Evolutionary conservation across 2,797 vertebrate species (phyloP), one percentile per base, ranked within the genome.

Genomic region (Myotis planiceps): DNA sequence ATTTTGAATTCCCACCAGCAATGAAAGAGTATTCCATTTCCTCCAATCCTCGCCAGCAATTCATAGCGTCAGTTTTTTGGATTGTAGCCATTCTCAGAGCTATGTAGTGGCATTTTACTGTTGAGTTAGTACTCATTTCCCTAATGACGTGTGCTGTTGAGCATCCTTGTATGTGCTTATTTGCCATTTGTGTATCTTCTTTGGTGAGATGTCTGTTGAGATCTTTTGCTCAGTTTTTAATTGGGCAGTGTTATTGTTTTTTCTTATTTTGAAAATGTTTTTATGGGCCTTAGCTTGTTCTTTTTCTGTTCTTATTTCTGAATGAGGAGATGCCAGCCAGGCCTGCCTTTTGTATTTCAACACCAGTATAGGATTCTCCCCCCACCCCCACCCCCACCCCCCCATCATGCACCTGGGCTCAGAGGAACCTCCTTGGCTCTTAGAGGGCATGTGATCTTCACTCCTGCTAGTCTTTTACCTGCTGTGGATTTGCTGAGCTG

Each of bases 41-140:
- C 6, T 53, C 19, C 5, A 60, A 0, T 83, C 27, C 55, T 92
- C 74, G 79, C 27, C 55, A 37, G 27, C 10, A 79, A 66, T 37
- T 72, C 14, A 34, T 74, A 15, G 29, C 12, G 23, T 71, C 25
- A 32, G 23, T 16, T 39, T 76, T 75, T 32, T 29, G 21, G 32
- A 27, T 90, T 81, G 53, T 55, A 81, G 45, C 34, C 25, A 27
- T 60, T 90, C 25, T 76, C 37, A 47, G 75, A 86, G 75, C 27
- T 91, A 53, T 55, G 8, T 37, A 78, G 32, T 53, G 8, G 13
- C 47, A 71, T 81, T 86, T 90, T 32, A 14, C 65, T 69, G 13
- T 72, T 72, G 69, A 82, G 81, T 87, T 49, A 63, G 34, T 87
- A 76, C 86, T 21, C 1, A 39, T 78, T 88, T 83, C 27, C 39